Evolutionary conservation across 2,888 invertebrate genomes (phyloP), one percentile per base, ranked within the genome.

Genomic region (Calephelis perditalis): DNA sequence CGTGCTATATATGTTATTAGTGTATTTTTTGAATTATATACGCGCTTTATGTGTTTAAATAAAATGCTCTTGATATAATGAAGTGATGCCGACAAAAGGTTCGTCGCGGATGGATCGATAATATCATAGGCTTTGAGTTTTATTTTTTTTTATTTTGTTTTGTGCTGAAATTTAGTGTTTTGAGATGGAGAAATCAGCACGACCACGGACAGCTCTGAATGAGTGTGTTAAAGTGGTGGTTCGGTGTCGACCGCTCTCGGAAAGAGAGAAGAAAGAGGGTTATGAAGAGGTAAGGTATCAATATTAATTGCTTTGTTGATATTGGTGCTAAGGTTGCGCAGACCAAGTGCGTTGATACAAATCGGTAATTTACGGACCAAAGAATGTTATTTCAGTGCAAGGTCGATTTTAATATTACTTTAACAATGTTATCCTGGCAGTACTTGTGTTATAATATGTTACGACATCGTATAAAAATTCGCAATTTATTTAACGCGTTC

Each of bases 181-280:
- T 73, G 82, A 73, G 72, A 91, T 91, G 91, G 91, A 91, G 78
- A 90, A 87, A 81, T 84, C 88, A 57, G 84, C 83, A 66, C 82
- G 91, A 71, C 90, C 90, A 65, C 82, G 88, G 75, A 91, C 91
- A 67, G 88, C 91, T 69, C 88, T 91, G 66, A 95, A 95, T 79
- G 98, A 99, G 87, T 95, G 96, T 76, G 98, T 99, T 64, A 98
- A 98, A 90, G 99, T 99, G 67, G 96, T 99, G 69, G 99, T 99
- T 61, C 92, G 99, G 79, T 98, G 99, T 91, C 94, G 99, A 61
- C 99, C 99, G 47, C 94, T 99, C 90, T 97, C 96, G 72, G 94
- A 95, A 69, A 96, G 95, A 72, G 99, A 99, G 89, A 92, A 92
- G 46, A 86, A 91, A 46, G 93, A 94, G 74, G 95, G 95, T 35